Conservation (phyloP, 2,797 vertebrate species). For the Lutjanus argentimaculatus region DNA sequence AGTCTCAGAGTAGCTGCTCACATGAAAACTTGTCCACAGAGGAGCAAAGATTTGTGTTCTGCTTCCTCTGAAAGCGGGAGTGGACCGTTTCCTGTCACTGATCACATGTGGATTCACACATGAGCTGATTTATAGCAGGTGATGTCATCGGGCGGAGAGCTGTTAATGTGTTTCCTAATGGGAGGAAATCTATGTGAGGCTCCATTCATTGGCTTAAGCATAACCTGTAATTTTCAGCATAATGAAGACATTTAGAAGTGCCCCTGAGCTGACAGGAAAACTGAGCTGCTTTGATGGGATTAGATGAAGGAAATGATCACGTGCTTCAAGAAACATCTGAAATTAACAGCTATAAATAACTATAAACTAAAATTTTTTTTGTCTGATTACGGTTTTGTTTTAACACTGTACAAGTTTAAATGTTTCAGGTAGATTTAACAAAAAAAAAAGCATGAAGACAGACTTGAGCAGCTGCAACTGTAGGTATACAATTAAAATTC, state of each 20-base stretch:
- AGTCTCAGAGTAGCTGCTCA: background rate
- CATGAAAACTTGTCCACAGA: background rate
- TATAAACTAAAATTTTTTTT: background rate
- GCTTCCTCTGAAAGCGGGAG: constrained; percentile 17
- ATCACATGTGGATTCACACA: constrained; percentile 17
- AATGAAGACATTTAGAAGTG: constrained; percentile 27
- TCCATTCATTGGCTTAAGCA: constrained; percentile 14
- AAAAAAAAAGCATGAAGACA: background rate
- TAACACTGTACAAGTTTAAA: background rate
- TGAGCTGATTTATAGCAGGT: constrained; percentile 46
- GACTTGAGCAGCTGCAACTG: background rate
- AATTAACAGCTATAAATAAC: constrained; percentile 14
- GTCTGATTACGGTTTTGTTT: background rate
- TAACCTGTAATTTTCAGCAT: constrained; percentile 24
- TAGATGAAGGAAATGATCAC: constrained; percentile 27
- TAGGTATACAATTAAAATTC: background rate
- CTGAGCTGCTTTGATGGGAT: constrained; percentile 26
- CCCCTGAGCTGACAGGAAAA: background rate
- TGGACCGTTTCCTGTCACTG: constrained; percentile 20
- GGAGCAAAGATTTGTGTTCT: constrained; percentile 1
- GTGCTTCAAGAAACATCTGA: background rate
- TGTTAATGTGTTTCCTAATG: constrained; percentile 43
- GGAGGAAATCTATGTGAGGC: constrained; percentile 17
- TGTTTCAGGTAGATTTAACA: background rate
- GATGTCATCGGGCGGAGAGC: constrained; percentile 38